phyloP scores from a whole-genome alignment of 2,888 invertebrate genomes.

The Syritta pipiens region DNA sequence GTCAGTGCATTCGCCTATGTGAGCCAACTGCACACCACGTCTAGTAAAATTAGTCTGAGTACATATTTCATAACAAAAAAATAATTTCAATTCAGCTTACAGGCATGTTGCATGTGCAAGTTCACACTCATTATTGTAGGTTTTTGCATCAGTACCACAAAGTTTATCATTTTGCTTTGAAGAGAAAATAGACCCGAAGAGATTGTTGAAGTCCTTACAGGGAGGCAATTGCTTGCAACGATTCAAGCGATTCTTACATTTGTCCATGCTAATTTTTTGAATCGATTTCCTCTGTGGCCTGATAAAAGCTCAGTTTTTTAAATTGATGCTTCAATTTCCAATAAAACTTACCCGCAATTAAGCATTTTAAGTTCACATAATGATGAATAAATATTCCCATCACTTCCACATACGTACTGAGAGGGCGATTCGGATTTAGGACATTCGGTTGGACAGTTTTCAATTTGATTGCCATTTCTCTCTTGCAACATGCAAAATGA shows the following conservation, averaged over 20 bases:
- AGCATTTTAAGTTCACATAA: constrained; percentile 94
- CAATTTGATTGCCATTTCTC: constrained; percentile 82
- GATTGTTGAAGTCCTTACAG: constrained; percentile 80
- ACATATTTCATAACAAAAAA: neutral
- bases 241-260: constrained; percentile 86
- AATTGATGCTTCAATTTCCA: neutral
- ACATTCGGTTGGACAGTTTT: constrained; percentile 87
- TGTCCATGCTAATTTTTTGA: constrained; percentile 83
- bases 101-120: constrained; percentile 91
- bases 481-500: constrained; percentile 91
- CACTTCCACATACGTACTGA: constrained; percentile 89
- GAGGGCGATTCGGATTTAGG: constrained; percentile 78
- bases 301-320: neutral
- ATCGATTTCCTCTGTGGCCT: constrained; percentile 78
- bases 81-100: constrained; percentile 80
- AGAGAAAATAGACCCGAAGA: constrained; percentile 79
- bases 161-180: constrained; percentile 86
- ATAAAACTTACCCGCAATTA: constrained; percentile 88
- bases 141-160: constrained; percentile 93
- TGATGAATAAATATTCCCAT: constrained; percentile 92
- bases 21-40: constrained; percentile 91
- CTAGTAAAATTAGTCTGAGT: constrained; percentile 81
- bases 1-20: constrained; percentile 92
- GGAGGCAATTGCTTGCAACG: constrained; percentile 88
- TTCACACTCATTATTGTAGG: constrained; percentile 90